A percentile compares a stretch with the other conserved stretches of the same genome.
Conservation (phyloP, 2,797 vertebrate species). For the Cynopterus sphinx region DNA sequence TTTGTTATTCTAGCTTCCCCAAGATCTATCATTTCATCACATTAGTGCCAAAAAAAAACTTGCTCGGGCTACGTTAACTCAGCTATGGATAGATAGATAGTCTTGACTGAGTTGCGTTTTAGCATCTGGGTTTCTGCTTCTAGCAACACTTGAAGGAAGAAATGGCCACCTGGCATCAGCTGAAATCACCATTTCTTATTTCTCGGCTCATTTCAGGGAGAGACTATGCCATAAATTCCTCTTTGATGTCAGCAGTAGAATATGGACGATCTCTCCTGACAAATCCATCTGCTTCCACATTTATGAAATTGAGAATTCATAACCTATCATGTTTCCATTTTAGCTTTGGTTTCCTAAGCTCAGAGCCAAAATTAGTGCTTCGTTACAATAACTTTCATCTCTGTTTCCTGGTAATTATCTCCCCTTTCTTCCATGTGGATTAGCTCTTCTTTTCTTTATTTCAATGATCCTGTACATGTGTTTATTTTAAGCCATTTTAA, state of each 20-base stretch:
- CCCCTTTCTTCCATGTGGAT: constrained; percentile 62
- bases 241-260: constrained; percentile 26
- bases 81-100: background rate
- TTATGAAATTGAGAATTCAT: constrained; percentile 25
- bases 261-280: background rate
- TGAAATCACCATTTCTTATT: background rate
- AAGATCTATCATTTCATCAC: background rate
- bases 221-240: background rate
- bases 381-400: constrained; percentile 40
- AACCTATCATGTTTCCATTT: constrained; percentile 47
- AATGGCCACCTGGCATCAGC: background rate
- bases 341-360: constrained; percentile 59
- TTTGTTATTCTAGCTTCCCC: background rate
- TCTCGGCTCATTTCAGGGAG: background rate
- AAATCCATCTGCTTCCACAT: constrained; percentile 25
- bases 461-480: constrained; percentile 50
- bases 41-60: background rate
- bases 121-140: background rate
- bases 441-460: constrained; percentile 61
- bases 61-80: background rate
- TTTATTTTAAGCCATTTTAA: constrained; percentile 74
- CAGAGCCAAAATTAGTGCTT: constrained; percentile 69
- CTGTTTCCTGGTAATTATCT: constrained; percentile 64
- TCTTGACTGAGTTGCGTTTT: background rate
- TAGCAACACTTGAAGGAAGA: background rate